These are phyloP conservation scores for Melanotaenia parkinsoni DNA, from an alignment of 2,797 vertebrate genomes.

Conservation along the genomic window DNA sequence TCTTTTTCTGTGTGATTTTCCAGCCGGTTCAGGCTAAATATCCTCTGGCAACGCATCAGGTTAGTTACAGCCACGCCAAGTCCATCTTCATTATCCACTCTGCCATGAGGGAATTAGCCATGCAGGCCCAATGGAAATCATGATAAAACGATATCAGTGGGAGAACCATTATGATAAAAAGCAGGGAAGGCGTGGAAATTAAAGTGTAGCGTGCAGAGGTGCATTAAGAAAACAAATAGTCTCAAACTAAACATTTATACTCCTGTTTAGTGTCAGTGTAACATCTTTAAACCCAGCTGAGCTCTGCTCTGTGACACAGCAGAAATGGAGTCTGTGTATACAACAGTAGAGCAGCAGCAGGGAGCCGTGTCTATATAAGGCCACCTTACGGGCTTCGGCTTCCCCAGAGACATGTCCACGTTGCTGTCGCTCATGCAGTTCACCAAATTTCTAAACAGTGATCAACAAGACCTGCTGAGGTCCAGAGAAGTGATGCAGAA, in stretches of 20 bases:
- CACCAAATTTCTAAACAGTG: conserved; percentile 47
- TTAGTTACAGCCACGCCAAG: conserved; percentile 55
- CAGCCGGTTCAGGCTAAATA: conserved; percentile 41
- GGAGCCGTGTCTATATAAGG: conserved; percentile 75
- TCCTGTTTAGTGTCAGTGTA: conserved; percentile 35
- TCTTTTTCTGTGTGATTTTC: conserved; percentile 25
- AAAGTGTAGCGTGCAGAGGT: conserved; percentile 7
- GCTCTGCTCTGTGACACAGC: conserved; percentile 42
- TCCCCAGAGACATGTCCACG: conserved; percentile 36
- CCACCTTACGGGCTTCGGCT: conserved; percentile 47
- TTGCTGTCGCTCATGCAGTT: conserved; percentile 29
- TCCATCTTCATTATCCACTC: conserved; percentile 69
- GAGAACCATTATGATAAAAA: conserved; percentile 38
- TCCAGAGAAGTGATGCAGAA: not conserved
- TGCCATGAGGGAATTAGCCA: conserved; percentile 64
- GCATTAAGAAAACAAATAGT: conserved; percentile 21
- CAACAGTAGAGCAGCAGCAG: conserved; percentile 48
- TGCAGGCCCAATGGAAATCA: conserved; percentile 49
- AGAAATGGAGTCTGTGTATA: conserved; percentile 27
- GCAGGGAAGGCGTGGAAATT: conserved; percentile 9
- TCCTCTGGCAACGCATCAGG: conserved; percentile 55
- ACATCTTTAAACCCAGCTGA: conserved; percentile 31
- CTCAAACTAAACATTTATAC: conserved; percentile 55
- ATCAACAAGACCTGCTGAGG: not conserved
- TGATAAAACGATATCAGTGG: conserved; percentile 46